A percentile compares a stretch with the other conserved stretches of the same genome.
Evolutionary conservation across 2,113 vertebrate genomes (phyloP).

Genomic region (Paramormyrops kingsleyae): DNA sequence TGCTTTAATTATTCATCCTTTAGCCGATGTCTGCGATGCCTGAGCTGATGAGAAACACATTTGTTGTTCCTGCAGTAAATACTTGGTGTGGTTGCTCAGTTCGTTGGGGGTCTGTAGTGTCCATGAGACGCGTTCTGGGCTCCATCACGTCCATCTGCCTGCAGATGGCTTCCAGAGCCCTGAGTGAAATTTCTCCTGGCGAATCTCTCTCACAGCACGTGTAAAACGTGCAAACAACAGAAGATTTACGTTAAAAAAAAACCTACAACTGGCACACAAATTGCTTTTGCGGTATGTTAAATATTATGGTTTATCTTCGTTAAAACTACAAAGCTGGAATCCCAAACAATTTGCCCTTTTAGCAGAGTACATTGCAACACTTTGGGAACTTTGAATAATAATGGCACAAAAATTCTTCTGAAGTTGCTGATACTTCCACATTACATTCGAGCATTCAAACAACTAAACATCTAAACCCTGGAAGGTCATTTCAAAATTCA

Average conservation of each 20-base stretch:
- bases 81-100: conserved; percentile 58
- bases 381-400: not conserved
- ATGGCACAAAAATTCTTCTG: not conserved
- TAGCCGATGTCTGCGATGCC: not conserved
- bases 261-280: not conserved
- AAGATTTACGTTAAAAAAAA: not conserved
- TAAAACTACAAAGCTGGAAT: conserved; percentile 20
- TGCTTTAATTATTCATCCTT: conserved; percentile 3
- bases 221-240: conserved; percentile 60
- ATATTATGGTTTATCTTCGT: not conserved
- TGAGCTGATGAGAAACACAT: conserved; percentile 14
- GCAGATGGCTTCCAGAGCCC: conserved; percentile 46
- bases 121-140: conserved; percentile 54
- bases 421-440: not conserved
- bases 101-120: conserved; percentile 63
- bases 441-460: not conserved
- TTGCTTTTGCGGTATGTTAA: not conserved
- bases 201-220: conserved; percentile 44
- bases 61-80: conserved; percentile 1
- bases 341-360: not conserved
- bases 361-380: not conserved
- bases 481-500: not conserved
- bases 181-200: conserved; percentile 38
- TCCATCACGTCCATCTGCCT: conserved; percentile 46
- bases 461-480: not conserved